phyloP scores from a whole-genome alignment of 2,888 invertebrate species.

The Temnothorax ravouxi region DNA sequence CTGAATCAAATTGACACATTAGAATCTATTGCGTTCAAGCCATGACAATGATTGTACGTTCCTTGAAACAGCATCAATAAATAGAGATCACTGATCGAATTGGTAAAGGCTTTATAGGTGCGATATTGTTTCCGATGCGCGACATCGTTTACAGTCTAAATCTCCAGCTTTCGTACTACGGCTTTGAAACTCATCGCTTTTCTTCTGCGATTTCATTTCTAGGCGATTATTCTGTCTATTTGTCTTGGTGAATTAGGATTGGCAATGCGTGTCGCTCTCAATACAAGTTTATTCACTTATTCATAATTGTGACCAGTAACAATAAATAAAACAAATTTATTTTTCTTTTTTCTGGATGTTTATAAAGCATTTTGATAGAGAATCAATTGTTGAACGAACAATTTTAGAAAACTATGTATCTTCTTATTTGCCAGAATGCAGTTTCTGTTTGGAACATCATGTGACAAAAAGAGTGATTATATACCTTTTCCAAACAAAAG shows the following conservation, averaged over 20 bases:
- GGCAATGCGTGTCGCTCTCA: slow-evolving; percentile 13
- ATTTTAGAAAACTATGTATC: background rate
- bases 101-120: slow-evolving; percentile 73
- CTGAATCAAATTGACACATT: slow-evolving; percentile 5
- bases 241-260: slow-evolving; percentile 9
- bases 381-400: background rate
- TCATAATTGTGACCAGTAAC: background rate
- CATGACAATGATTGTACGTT: slow-evolving; percentile 37
- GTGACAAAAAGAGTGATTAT: slow-evolving; percentile 1
- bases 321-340: background rate
- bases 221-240: background rate
- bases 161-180: slow-evolving; percentile 41
- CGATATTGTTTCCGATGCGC: slow-evolving; percentile 75
- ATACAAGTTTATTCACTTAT: background rate
- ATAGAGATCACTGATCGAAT: slow-evolving; percentile 69
- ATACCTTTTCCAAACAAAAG: slow-evolving; percentile 16
- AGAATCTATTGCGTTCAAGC: background rate
- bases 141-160: slow-evolving; percentile 58
- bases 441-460: background rate
- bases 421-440: background rate
- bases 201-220: slow-evolving; percentile 13
- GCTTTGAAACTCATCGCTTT: slow-evolving; percentile 6
- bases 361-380: background rate
- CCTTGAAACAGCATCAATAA: slow-evolving; percentile 75
- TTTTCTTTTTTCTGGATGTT: background rate